phyloP scores from a whole-genome alignment of 2,888 invertebrate species.

The Tetragonisca angustula region DNA sequence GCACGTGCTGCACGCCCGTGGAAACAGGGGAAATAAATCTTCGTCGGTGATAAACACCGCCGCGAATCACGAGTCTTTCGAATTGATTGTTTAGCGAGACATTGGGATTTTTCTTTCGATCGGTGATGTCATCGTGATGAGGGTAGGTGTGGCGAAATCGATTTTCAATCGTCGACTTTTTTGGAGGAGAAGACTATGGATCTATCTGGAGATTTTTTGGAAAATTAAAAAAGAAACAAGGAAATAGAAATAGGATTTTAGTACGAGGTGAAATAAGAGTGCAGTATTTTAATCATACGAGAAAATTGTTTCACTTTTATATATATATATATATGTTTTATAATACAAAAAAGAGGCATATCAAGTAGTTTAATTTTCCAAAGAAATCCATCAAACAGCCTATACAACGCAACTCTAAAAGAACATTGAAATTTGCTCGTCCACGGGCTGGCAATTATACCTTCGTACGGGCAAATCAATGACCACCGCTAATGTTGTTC shows the following conservation, averaged over 20 bases:
- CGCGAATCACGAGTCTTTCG: slow-evolving; percentile 3
- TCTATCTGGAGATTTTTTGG: neutral
- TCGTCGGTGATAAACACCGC: slow-evolving; percentile 60
- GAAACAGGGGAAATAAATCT: slow-evolving; percentile 67
- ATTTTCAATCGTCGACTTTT: neutral
- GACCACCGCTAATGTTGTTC: slow-evolving; percentile 9
- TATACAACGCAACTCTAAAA: neutral
- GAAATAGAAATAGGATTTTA: too few species aligned
- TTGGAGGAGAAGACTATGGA: neutral
- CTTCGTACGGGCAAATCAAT: slow-evolving; percentile 8
- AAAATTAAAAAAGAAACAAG: too few species aligned
- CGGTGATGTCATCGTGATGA: neutral
- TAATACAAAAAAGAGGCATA: too few species aligned
- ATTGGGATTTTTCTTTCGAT: neutral
- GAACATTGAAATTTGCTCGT: slow-evolving; percentile 1
- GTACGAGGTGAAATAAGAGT: too few species aligned
- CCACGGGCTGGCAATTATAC: neutral
- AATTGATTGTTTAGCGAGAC: neutral
- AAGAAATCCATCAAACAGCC: neutral
- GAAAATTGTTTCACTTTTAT: too few species aligned
- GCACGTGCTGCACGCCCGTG: slow-evolving; percentile 60
- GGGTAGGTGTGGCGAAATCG: accelerated
- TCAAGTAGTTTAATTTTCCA: neutral
- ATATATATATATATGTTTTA: too few species aligned
- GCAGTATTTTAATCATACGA: too few species aligned